A percentile compares a stretch with the other conserved stretches of the same genome.
Evolutionary conservation across 1,140 invertebrate genomes (phyloP).

Genomic region (Paracyclopina nana): DNA sequence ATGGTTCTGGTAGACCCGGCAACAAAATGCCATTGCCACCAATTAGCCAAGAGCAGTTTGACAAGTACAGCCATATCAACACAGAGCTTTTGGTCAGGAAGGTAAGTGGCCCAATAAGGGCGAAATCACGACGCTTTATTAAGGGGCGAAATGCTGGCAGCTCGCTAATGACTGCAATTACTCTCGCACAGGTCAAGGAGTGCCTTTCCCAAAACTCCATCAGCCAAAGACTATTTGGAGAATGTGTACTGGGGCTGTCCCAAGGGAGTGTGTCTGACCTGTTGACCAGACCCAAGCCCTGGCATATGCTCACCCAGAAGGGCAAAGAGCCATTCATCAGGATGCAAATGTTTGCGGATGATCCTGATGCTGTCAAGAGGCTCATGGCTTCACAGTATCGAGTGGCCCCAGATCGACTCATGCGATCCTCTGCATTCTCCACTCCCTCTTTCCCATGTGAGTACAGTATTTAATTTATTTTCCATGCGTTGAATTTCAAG

Average conservation of each 20-base stretch:
- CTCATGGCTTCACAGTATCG: conserved; percentile 90
- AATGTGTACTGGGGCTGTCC: conserved; percentile 85
- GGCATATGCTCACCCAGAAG: conserved; percentile 93
- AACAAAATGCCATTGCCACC: too few species aligned
- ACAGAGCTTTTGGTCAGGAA: conserved; percentile 95
- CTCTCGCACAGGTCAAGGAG: conserved; percentile 55
- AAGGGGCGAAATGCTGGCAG: too few species aligned
- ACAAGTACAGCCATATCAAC: conserved; percentile 91
- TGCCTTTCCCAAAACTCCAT: conserved; percentile 94
- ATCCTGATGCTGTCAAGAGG: conserved; percentile 88
- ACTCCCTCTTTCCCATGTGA: background rate
- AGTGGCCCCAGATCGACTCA: conserved; percentile 83
- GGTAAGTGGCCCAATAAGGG: conserved; percentile 28
- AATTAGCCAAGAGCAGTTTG: conserved; percentile 96
- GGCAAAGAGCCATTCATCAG: conserved; percentile 88
- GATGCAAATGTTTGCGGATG: conserved; percentile 95
- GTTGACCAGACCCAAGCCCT: conserved; percentile 78
- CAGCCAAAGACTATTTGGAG: conserved; percentile 90
- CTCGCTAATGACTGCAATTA: background rate
- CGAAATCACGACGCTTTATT: background rate
- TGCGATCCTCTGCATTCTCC: conserved; percentile 42
- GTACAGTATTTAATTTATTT: background rate
- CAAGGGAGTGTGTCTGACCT: conserved; percentile 89
- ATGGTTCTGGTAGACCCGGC: conserved; percentile 54
- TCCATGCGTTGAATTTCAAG: background rate